Conservation (phyloP, 2,888 invertebrate genomes). For the Synergus laeviventris region DNA sequence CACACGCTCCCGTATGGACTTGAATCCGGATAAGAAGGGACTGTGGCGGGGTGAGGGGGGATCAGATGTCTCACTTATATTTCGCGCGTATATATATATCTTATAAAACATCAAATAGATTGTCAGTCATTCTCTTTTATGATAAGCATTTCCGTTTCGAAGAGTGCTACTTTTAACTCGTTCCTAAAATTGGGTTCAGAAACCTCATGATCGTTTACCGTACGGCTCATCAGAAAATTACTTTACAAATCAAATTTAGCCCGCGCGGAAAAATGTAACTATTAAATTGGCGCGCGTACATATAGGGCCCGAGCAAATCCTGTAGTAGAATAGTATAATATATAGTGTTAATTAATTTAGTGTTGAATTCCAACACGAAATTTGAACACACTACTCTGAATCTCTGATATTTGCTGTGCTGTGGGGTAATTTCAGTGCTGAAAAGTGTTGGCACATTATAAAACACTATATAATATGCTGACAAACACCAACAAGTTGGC, state of each 20-base stretch:
- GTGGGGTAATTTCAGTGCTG: background rate
- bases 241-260: too few species aligned
- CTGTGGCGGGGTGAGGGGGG: background rate
- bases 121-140: background rate
- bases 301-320: too few species aligned
- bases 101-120: background rate
- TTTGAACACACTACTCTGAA: too few species aligned
- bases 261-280: too few species aligned
- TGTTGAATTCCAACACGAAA: too few species aligned
- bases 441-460: background rate
- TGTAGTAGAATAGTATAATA: too few species aligned
- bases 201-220: too few species aligned
- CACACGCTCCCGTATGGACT: constrained; percentile 63
- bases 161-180: background rate
- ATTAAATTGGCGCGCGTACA: too few species aligned
- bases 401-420: background rate
- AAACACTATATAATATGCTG: constrained; percentile 5
- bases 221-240: too few species aligned
- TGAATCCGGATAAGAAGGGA: constrained; percentile 22
- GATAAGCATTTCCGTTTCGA: background rate
- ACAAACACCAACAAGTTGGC: constrained; percentile 56
- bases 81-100: background rate
- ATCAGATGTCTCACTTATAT: constrained; percentile 20
- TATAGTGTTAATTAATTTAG: too few species aligned
- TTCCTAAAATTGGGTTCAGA: background rate